phyloP scores from a whole-genome alignment of 1,140 invertebrate genomes.

The Zaprionus ornatus region DNA sequence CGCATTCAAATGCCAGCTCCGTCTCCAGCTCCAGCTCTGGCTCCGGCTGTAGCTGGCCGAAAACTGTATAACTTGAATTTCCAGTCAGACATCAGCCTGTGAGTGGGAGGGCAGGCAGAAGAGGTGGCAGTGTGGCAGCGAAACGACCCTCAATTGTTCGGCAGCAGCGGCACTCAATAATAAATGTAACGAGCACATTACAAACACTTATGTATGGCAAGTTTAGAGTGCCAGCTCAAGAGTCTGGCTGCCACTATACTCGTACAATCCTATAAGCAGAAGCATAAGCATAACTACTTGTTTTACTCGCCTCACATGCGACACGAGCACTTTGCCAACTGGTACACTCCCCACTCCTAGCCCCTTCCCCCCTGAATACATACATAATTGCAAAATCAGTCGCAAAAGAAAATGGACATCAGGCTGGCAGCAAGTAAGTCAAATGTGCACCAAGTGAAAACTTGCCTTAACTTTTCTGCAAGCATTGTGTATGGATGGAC shows the following conservation, averaged over 20 bases:
- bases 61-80: constrained; percentile 34
- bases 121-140: not conserved
- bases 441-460: constrained; percentile 71
- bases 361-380: not conserved
- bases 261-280: constrained; percentile 37
- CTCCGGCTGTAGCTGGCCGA: constrained; percentile 16
- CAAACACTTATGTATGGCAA: constrained; percentile 73
- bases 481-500: constrained; percentile 44
- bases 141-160: constrained; percentile 52
- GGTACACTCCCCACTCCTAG: constrained; percentile 19
- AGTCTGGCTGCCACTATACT: constrained; percentile 29
- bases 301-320: constrained; percentile 18
- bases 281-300: constrained; percentile 33
- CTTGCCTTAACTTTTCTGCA: constrained; percentile 55
- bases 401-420: constrained; percentile 77
- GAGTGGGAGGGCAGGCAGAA: constrained; percentile 8
- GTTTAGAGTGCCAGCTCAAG: constrained; percentile 60
- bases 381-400: constrained; percentile 76
- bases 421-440: constrained; percentile 67
- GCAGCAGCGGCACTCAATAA: constrained; percentile 70
- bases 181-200: constrained; percentile 80
- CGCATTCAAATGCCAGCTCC: constrained; percentile 67
- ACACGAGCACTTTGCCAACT: constrained; percentile 6
- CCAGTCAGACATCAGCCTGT: constrained; percentile 20
- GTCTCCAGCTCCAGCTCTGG: not conserved